Evolutionary conservation across 2,888 invertebrate genomes (phyloP).

Genomic region (Drosophila tanythrix): DNA sequence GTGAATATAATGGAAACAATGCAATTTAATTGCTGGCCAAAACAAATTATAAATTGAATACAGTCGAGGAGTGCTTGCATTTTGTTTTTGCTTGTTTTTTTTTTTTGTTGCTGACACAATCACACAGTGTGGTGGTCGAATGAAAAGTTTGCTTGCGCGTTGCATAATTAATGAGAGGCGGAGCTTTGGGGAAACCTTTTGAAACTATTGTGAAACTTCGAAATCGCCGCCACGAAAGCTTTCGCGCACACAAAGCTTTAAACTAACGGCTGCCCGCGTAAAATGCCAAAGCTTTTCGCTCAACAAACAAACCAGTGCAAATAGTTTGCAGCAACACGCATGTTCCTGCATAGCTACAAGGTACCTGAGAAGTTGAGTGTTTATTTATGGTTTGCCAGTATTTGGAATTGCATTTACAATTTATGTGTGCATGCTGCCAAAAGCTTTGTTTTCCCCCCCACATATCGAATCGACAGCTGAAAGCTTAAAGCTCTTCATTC

Average conservation of each 20-base stretch:
- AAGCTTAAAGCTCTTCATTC: slow-evolving; percentile 53
- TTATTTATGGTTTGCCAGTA: slow-evolving; percentile 54
- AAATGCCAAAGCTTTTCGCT: slow-evolving; percentile 25
- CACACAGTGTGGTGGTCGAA: slow-evolving; percentile 25
- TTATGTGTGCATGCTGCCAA: slow-evolving; percentile 17
- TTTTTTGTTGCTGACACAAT: slow-evolving; percentile 2
- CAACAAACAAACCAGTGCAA: not conserved
- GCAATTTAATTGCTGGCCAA: not conserved
- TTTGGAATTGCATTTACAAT: slow-evolving; percentile 57
- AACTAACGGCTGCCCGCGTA: not conserved
- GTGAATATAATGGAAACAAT: not conserved
- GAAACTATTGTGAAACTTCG: slow-evolving; percentile 39
- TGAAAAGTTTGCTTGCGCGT: slow-evolving; percentile 53
- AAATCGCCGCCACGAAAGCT: slow-evolving; percentile 28
- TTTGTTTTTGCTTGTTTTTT: not conserved
- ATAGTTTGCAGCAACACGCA: slow-evolving; percentile 1
- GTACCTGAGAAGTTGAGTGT: slow-evolving; percentile 35
- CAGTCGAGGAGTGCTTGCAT: no score
- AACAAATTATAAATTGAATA: not conserved
- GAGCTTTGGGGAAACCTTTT: slow-evolving; percentile 39
- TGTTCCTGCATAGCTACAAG: slow-evolving; percentile 24
- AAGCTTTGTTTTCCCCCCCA: not conserved
- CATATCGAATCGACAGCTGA: slow-evolving; percentile 2
- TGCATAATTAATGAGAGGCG: slow-evolving; percentile 58
- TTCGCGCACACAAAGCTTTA: slow-evolving; percentile 38